Evolutionary conservation across 2,888 invertebrate genomes (phyloP), one percentile per base, ranked within the genome.

Genomic region (Isotomurus palustris): DNA sequence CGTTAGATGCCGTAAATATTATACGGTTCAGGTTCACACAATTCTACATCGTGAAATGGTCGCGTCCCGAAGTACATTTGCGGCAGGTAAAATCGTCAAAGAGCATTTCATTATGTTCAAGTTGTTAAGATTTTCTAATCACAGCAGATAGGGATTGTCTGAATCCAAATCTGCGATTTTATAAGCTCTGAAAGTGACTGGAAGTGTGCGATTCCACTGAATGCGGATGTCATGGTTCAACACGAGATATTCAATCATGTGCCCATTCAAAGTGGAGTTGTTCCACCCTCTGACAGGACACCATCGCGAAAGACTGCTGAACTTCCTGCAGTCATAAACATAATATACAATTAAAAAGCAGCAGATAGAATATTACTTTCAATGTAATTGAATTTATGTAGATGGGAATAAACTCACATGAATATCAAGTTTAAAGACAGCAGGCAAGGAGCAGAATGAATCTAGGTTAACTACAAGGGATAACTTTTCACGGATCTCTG

Each of bases 281-380:
- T 91, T 90, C 71, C 89, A 83, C 73, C 88, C 87, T 76, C n/a
- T 90, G 89, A 91, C 91, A 92, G 68, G 90, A 87, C 25, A 90
- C 88, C 71, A 89, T 80, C 64, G 91, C 86, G 54, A 89, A 88
- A 77, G 86, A 88, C 43, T 90, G 88, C 75, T 89, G 88, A 63
- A 91, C 87, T 76, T 91, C 89, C 70, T 70, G 38, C 6, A 17
- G 10, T 22, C 21, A 22, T 43, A 19, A 14, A 6, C 43, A 43
- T 22, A 22, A 3, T 24, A 21, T 3, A 8, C 24, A 8, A 21
- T 22, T 17, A 22, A 22, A 8, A 14, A 14, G 32, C 8, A 10
- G 32, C 14, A 32, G n/a, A n/a, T n/a, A n/a, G n/a, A n/a, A n/a
- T n/a, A n/a, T n/a, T n/a, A n/a, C n/a, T n/a, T n/a, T n/a, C n/a